These are phyloP conservation scores for Emydura subglobosa DNA, from an alignment of 2,113 vertebrate species.

Conservation along the genomic window DNA sequence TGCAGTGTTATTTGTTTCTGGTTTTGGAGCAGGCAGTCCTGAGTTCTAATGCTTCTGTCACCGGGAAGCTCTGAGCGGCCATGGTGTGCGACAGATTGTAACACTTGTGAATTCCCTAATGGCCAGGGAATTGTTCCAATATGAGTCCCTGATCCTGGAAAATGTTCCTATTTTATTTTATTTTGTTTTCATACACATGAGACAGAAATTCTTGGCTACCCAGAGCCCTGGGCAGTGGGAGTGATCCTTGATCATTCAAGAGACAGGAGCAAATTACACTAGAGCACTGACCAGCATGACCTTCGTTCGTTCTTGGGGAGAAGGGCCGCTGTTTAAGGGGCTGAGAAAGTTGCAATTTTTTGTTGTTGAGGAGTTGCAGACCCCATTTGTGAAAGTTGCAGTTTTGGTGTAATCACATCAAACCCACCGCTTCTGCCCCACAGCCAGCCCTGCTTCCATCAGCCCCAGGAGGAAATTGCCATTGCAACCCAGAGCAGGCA, in stretches of 20 bases:
- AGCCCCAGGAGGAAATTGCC: background rate
- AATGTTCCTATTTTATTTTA: background rate
- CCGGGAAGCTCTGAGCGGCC: background rate
- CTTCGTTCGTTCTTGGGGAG: no score
- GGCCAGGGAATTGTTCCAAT: background rate
- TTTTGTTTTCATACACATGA: background rate
- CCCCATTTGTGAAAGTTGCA: no score
- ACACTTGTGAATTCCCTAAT: background rate
- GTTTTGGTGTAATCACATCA: background rate
- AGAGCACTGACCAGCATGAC: background rate
- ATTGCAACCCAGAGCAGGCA: background rate
- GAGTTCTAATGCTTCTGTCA: background rate
- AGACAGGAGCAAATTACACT: background rate
- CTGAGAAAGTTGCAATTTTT: no score
- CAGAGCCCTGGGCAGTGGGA: background rate
- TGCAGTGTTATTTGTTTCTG: background rate
- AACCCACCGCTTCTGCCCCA: background rate
- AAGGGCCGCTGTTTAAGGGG: no score
- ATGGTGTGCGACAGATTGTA: accelerated
- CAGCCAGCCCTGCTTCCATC: background rate
- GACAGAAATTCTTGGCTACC: background rate
- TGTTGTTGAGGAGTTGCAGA: no score
- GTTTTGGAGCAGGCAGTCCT: background rate
- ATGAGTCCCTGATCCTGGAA: background rate
- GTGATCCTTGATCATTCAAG: background rate